A percentile compares a stretch with the other conserved stretches of the same genome.
These are phyloP conservation scores for Drosophila jambulina DNA, from an alignment of 1,140 invertebrate species.

Conservation along the genomic window DNA sequence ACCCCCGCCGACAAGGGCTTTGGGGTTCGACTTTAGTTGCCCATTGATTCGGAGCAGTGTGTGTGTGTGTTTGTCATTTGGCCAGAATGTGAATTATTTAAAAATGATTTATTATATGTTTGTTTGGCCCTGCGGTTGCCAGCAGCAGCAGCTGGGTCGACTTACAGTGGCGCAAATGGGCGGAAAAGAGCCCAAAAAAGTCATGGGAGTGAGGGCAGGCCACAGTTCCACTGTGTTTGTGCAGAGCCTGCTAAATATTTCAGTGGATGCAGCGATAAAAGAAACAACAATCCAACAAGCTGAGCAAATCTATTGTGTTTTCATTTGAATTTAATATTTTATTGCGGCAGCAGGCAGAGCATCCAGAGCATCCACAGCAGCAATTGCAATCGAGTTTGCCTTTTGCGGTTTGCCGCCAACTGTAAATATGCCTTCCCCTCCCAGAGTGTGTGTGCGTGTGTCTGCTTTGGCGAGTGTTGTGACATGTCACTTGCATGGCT, in stretches of 20 bases:
- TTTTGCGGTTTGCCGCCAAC: slow-evolving; percentile 72
- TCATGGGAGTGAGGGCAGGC: too few relatives aligned
- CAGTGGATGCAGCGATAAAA: slow-evolving; percentile 40
- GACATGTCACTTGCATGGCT: slow-evolving; percentile 65
- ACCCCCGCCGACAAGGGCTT: slow-evolving; percentile 3
- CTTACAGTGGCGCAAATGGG: slow-evolving; percentile 20
- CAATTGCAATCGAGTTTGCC: slow-evolving; percentile 71
- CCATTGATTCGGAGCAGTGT: slow-evolving; percentile 25
- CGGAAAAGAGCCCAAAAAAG: slow-evolving; percentile 1
- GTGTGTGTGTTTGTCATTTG: slow-evolving; percentile 17
- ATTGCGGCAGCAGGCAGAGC: slow-evolving; percentile 46
- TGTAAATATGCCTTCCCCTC: slow-evolving; percentile 45
- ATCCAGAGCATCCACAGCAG: slow-evolving; percentile 39
- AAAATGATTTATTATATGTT: slow-evolving; percentile 80
- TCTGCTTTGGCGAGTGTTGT: slow-evolving; percentile 41
- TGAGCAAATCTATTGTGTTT: slow-evolving; percentile 73
- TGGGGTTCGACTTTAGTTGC: slow-evolving; percentile 33
- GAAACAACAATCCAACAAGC: slow-evolving; percentile 36
- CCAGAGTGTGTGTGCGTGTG: neutral
- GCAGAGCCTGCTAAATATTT: slow-evolving; percentile 39
- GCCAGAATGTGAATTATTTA: slow-evolving; percentile 78
- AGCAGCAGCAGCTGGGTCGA: slow-evolving; percentile 49
- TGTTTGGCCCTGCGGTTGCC: slow-evolving; percentile 75
- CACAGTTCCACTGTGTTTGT: slow-evolving; percentile 12
- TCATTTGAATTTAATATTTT: slow-evolving; percentile 81